Conservation (phyloP, 1,140 invertebrate genomes). For the Heterodera carotae region DNA sequence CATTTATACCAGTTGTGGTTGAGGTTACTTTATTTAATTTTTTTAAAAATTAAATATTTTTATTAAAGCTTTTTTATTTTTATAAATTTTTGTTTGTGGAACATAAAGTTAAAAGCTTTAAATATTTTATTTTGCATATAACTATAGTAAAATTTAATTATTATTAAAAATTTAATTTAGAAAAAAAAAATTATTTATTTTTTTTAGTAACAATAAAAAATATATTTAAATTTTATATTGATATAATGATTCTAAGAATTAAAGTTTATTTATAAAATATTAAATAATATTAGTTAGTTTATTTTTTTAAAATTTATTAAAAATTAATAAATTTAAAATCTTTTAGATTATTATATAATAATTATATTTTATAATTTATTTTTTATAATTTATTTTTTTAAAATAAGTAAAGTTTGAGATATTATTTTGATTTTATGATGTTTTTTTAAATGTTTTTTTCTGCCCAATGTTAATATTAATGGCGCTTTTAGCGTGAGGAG, state of each 20-base stretch:
- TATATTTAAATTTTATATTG: conserved; percentile 8
- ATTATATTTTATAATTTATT: conserved; percentile 22
- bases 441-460: conserved; percentile 42
- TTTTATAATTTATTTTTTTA: conserved; percentile 31
- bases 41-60: conserved; percentile 57
- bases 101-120: conserved; percentile 55
- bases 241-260: conserved; percentile 8
- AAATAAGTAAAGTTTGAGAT: conserved; percentile 10
- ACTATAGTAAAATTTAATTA: no score
- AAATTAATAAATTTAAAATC: conserved; percentile 7
- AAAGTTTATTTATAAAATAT: conserved; percentile 8
- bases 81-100: conserved; percentile 56
- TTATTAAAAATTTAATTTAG: conserved; percentile 41
- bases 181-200: conserved; percentile 63
- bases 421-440: conserved; percentile 15
- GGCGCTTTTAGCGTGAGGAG: conserved; percentile 44
- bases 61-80: conserved; percentile 65
- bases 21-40: conserved; percentile 62
- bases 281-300: conserved; percentile 8
- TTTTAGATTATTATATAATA: conserved; percentile 23
- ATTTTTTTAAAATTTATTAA: conserved; percentile 8
- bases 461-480: conserved; percentile 44
- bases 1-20: conserved; percentile 76
- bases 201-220: conserved; percentile 45
- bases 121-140: conserved; percentile 45